Percentiles rank a stretch among this genome's conserved stretches.
Conservation (phyloP, 2,888 invertebrate genomes). For the Nemurella pictetii region DNA sequence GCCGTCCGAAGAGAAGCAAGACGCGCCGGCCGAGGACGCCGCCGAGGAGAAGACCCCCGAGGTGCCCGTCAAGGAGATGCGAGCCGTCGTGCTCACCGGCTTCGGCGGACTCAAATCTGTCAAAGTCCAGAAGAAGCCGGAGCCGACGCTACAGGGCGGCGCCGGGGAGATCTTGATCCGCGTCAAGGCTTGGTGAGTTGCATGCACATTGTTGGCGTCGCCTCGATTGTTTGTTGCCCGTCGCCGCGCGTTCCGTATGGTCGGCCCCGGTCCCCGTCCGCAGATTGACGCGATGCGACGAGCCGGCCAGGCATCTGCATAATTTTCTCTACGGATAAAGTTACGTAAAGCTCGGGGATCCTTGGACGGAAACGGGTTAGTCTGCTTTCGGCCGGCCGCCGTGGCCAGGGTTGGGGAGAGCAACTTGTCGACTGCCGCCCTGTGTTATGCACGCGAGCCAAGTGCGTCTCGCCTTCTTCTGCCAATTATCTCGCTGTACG, state of each 20-base stretch:
- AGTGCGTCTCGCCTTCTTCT: too few relatives aligned
- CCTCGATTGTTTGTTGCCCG: not conserved
- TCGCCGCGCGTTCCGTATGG: not conserved
- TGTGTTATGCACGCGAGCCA: not conserved
- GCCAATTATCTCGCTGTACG: not conserved
- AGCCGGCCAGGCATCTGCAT: not conserved
- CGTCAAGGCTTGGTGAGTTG: constrained; percentile 83
- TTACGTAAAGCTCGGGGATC: not conserved
- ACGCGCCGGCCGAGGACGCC: constrained; percentile 54
- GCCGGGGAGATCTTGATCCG: constrained; percentile 80
- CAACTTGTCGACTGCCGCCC: not conserved
- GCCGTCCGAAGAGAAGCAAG: constrained; percentile 59
- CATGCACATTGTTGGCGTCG: constrained; percentile 22
- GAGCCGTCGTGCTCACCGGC: constrained; percentile 79
- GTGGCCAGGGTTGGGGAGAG: not conserved
- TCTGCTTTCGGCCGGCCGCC: not conserved
- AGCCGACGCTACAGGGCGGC: constrained; percentile 61
- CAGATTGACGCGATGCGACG: not conserved
- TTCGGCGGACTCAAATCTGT: constrained; percentile 86
- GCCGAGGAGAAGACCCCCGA: constrained; percentile 49
- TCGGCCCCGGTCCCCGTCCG: not conserved
- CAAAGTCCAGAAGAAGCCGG: constrained; percentile 79
- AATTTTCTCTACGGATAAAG: not conserved
- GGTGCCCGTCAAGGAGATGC: constrained; percentile 78
- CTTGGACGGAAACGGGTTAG: not conserved